Percentiles rank a stretch among this genome's conserved stretches.
Evolutionary conservation across 2,888 invertebrate species (phyloP).

Genomic region (Drosophila pseudotakahashii): DNA sequence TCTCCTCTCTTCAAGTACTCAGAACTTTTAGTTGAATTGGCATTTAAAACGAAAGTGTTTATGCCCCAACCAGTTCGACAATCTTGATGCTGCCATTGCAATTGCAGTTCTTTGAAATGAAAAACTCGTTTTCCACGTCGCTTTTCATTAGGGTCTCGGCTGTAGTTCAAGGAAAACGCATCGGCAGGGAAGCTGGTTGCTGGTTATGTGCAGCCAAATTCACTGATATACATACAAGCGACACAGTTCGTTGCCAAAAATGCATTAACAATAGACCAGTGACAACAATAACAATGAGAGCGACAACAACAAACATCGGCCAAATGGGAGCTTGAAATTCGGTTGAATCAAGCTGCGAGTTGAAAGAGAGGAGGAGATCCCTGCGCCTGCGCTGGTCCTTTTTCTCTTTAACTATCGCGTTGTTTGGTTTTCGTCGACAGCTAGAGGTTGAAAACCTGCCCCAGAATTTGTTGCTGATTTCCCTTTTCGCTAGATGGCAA

Average conservation of each 20-base stretch:
- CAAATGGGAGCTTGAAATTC: conserved; percentile 5
- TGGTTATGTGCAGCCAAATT: conserved; percentile 31
- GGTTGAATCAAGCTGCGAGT: conserved; percentile 16
- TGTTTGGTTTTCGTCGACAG: conserved; percentile 31
- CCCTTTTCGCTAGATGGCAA: conserved; percentile 18
- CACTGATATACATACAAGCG: conserved; percentile 68
- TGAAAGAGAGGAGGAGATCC: conserved; percentile 15
- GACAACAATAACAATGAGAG: conserved; percentile 56
- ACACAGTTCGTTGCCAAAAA: conserved; percentile 68
- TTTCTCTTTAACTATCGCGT: conserved; percentile 8
- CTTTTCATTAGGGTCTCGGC: conserved; percentile 48
- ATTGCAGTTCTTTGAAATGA: conserved; percentile 24
- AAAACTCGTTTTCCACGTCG: conserved; percentile 54
- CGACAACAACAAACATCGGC: conserved; percentile 25
- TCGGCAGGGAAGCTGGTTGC: conserved; percentile 12
- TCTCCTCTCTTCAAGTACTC: neutral
- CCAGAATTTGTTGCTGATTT: conserved; percentile 18
- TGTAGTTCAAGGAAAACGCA: conserved; percentile 6
- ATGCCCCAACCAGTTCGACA: neutral
- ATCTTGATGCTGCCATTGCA: neutral
- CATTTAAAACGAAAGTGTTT: conserved; percentile 15
- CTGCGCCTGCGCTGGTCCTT: conserved; percentile 35
- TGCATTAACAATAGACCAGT: conserved; percentile 29
- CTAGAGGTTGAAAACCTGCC: conserved; percentile 13
- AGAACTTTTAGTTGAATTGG: conserved; percentile 19